These are phyloP conservation scores for Iguana delicatissima DNA, from an alignment of 2,797 vertebrate species.

Conservation along the genomic window DNA sequence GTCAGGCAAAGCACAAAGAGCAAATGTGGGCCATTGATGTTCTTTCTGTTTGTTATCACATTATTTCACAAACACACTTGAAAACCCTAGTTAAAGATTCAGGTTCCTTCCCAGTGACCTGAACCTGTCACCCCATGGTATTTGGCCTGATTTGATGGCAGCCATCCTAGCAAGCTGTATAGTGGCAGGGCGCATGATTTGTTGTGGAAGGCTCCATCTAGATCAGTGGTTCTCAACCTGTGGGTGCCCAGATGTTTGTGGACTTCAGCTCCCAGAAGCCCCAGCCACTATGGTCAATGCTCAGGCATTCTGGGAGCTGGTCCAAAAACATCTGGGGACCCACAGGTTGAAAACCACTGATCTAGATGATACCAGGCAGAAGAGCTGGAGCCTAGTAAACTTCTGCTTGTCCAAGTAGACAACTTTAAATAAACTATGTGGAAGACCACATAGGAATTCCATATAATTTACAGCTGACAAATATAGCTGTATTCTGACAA, in stretches of 20 bases:
- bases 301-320: too few relatives aligned
- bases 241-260: too few relatives aligned
- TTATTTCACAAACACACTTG: background rate
- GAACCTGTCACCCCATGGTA: background rate
- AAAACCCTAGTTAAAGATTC: background rate
- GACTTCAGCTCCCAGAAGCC: too few relatives aligned
- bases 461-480: background rate
- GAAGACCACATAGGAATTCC: background rate
- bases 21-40: background rate
- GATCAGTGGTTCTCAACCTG: too few relatives aligned
- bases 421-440: background rate
- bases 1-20: slow-evolving; percentile 62
- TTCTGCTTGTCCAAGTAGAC: background rate
- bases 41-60: background rate
- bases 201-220: background rate
- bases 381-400: background rate
- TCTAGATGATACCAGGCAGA: background rate
- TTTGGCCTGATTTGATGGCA: background rate
- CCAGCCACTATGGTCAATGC: too few relatives aligned
- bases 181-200: background rate
- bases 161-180: background rate
- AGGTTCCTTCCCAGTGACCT: background rate
- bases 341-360: too few relatives aligned
- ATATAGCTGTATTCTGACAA: background rate
- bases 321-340: too few relatives aligned